Evolutionary conservation across 2,888 invertebrate species (phyloP), one percentile per base, ranked within the genome.

Genomic region (Tinea trinotella): DNA sequence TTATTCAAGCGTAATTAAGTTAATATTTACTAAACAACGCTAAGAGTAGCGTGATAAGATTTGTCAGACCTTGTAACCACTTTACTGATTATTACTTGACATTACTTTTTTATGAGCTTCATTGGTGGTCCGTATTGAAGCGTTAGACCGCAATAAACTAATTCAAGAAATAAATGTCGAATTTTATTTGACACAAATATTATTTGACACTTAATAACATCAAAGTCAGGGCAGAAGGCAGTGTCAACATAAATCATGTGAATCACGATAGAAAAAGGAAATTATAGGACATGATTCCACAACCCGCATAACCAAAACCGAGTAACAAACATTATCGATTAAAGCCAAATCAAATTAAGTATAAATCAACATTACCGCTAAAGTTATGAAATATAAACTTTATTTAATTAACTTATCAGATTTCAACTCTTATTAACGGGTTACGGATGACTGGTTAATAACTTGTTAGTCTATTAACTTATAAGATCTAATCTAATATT

Each of bases 231-330:
- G 13, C 13, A 40, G 12, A 13, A 12, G 40, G 9, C 19, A 10
- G 18, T 46, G 46, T 46, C 19, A 46, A 46, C 19, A 46, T 46
- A 46, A 46, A 46, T 46, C 17, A 46, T n/a, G n/a, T 19, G 17
- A 46, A 46, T 46, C 46, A 2, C 46, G 18, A 46, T 46, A 9
- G 13, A 40, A 40, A 40, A 46, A 73, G 71, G 69, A 74, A 75
- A 76, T 77, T 72, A 74, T 73, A 72, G 65, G 63, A 59, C 61
- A 66, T 68, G 67, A 74, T 74, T 77, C 76, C 76, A 73, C 71
- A 64, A 68, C 83, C 82, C 77, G 81, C 78, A 82, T 83, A 17
- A 46, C 46, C 15, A 15, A 40, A 40, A 3, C 40, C 40, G 13
- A 15, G 7, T 12, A 40, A 40, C 12, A 40, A 40, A 40, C 13